Evolutionary conservation across 1,140 invertebrate species (phyloP).

Genomic region (Homalodisca vitripennis): DNA sequence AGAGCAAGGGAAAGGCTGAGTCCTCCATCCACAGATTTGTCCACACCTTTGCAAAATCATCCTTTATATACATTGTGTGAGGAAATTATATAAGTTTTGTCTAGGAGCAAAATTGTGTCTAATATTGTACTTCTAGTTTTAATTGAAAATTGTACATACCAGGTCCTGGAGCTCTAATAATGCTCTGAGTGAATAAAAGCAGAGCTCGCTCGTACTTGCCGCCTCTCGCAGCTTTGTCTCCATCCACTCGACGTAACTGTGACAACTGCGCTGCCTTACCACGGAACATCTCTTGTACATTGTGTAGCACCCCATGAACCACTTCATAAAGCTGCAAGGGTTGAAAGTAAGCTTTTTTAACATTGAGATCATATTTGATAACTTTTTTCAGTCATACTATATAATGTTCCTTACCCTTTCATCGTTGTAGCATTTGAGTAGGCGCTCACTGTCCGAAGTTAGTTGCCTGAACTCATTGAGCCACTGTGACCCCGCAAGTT

Average conservation of each 20-base stretch:
- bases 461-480: constrained; percentile 55
- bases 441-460: constrained; percentile 52
- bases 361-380: not conserved
- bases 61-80: not conserved
- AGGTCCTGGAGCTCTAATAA: constrained; percentile 59
- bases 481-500: constrained; percentile 52
- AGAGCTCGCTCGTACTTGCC: constrained; percentile 56
- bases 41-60: not conserved
- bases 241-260: constrained; percentile 50
- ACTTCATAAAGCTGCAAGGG: not conserved
- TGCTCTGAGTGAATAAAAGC: constrained; percentile 58
- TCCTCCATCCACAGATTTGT: constrained; percentile 51
- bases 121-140: not conserved
- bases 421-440: constrained; percentile 53
- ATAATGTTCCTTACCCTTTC: constrained; percentile 39
- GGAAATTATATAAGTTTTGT: not conserved
- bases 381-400: not conserved
- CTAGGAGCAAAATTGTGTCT: not conserved
- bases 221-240: constrained; percentile 49
- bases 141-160: constrained; percentile 42
- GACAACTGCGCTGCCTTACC: constrained; percentile 56
- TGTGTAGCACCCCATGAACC: constrained; percentile 52
- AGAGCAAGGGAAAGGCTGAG: constrained; percentile 59
- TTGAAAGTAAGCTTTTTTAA: not conserved
- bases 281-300: constrained; percentile 56